Percentiles rank a stretch among this genome's conserved stretches.
phyloP scores from a whole-genome alignment of 1,140 invertebrate genomes.

The Drosophila subpulchrella region DNA sequence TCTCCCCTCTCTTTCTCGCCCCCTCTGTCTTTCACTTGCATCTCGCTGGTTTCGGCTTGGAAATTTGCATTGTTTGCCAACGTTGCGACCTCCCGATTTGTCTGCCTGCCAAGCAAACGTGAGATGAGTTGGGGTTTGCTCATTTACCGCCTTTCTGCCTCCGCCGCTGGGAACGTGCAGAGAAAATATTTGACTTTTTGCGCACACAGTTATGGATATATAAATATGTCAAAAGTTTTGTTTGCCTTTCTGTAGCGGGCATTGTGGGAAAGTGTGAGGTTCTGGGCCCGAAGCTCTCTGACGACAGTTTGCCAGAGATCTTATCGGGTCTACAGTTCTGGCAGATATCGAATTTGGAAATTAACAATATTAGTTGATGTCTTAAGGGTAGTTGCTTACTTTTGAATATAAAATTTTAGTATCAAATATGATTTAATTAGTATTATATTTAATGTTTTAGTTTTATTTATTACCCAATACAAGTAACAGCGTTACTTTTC shows the following conservation, averaged over 20 bases:
- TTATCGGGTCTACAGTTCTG: slow-evolving; percentile 8
- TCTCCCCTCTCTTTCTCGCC: slow-evolving; percentile 1
- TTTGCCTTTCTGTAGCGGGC: slow-evolving; percentile 49
- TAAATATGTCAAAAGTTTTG: slow-evolving; percentile 70
- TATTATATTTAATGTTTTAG: neutral
- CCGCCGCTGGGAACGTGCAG: slow-evolving; percentile 63
- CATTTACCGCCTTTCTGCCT: slow-evolving; percentile 28
- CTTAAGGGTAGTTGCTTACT: neutral
- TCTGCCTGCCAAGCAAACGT: slow-evolving; percentile 57
- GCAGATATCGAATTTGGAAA: slow-evolving; percentile 8
- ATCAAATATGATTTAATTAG: no score
- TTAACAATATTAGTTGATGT: neutral
- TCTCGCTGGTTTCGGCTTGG: slow-evolving; percentile 7
- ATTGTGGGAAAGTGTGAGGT: slow-evolving; percentile 53
- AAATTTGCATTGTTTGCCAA: slow-evolving; percentile 74
- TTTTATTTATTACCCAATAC: neutral
- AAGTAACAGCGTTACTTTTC: neutral
- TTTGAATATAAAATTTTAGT: no score
- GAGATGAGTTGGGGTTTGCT: slow-evolving; percentile 52
- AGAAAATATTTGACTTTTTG: slow-evolving; percentile 75
- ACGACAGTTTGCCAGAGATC: slow-evolving; percentile 23
- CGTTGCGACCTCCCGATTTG: slow-evolving; percentile 56
- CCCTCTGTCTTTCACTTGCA: slow-evolving; percentile 24
- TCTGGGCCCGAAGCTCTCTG: slow-evolving; percentile 18
- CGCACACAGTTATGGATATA: slow-evolving; percentile 65